Conservation (phyloP, 2,888 invertebrate species). For the Ennomos erosarius region DNA sequence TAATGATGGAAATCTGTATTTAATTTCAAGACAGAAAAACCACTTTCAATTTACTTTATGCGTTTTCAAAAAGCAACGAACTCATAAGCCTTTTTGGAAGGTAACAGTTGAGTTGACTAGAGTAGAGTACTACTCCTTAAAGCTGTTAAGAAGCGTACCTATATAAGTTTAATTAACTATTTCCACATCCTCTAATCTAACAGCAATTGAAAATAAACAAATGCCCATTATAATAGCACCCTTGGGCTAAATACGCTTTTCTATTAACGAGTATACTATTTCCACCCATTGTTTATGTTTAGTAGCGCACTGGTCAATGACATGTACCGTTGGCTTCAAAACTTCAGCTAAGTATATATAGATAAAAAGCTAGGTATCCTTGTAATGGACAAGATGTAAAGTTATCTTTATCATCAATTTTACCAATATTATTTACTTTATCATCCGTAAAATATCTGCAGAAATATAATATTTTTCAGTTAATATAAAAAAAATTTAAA, state of each 20-base stretch:
- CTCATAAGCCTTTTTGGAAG: background rate
- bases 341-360: too few relatives aligned
- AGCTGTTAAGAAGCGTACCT: constrained; percentile 9
- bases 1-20: too few relatives aligned
- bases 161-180: constrained; percentile 19
- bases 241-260: constrained; percentile 55
- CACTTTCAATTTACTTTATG: too few relatives aligned
- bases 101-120: background rate
- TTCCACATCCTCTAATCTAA: constrained; percentile 18
- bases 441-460: too few relatives aligned
- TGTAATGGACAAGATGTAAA: too few relatives aligned
- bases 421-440: too few relatives aligned
- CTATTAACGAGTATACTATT: constrained; percentile 45
- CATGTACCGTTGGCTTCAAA: constrained; percentile 47
- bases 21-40: too few relatives aligned
- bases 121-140: constrained; percentile 11
- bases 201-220: constrained; percentile 26
- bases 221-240: constrained; percentile 34
- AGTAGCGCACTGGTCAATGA: constrained; percentile 62
- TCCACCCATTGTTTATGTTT: constrained; percentile 47
- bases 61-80: background rate
- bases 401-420: too few relatives aligned
- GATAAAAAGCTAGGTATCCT: too few relatives aligned
- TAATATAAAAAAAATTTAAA: too few relatives aligned
- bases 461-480: too few relatives aligned